Evolutionary conservation across 2,113 vertebrate species (phyloP), one percentile per base, ranked within the genome.

Genomic region (Electrona antarctica): DNA sequence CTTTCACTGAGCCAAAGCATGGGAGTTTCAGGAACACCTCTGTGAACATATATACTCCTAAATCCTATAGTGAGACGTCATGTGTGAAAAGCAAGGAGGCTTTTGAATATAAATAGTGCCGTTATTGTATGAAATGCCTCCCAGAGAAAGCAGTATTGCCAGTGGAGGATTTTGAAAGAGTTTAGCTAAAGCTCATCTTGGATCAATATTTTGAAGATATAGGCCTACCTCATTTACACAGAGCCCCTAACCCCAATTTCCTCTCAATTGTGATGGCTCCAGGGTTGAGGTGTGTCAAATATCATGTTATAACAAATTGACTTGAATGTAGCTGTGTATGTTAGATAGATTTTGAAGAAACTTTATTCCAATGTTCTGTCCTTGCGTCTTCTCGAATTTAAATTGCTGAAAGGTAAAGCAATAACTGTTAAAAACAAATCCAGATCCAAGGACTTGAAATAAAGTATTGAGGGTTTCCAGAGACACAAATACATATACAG

Each of bases 191-290:
- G 29, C 13, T 68, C 60, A 52, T 21, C 50, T 67, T 33, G 64
- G 47, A 64, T 73, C 5, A 14, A 10, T 74, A 13, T 58, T 73
- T 66, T 78, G n/a, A 79, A 84, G 76, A 75, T 64, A 81, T 79
- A 21, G 21, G 21, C 21, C 21, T 21, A 73, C 76, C 48, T 56
- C n/a, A 7, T 57, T 76, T 11, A 0, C 45, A 69, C 45, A 69
- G 11, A 77, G 66, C 49, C 46, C 56, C 63, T 67, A 83, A 77
- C 49, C 61, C 41, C n/a, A 71, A 72, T 82, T 83, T 84, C 79
- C 76, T 76, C 60, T 75, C 11, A 55, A 9, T 54, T 51, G 15
- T 45, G 41, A 55, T 65, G 21, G 12, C 63, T 56, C 68, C 56
- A 51, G 13, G 9, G 64, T 62, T 4, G 2, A 62, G 60, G 71